Evolutionary conservation across 2,113 vertebrate species (phyloP), one percentile per base, ranked within the genome.

Genomic region (Rana temporaria): DNA sequence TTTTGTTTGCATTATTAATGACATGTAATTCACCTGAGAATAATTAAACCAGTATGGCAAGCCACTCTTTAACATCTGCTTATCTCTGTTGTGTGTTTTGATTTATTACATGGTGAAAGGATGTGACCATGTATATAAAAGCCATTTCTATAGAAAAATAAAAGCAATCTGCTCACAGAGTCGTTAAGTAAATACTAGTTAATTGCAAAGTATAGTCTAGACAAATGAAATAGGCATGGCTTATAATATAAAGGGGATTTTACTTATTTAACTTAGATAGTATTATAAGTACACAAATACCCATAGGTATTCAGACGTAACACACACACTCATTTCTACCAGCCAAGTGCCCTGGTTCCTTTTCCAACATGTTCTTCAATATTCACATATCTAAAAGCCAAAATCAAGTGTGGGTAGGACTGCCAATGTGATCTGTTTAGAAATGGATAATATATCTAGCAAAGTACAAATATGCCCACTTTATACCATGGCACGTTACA

Each of bases 1-100:
- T 76, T 83, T 76, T 22, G 15, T 83, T 83, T 83, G 71, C 72
- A 83, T 83, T 83, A 76, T 83, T 83, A 83, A 83, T 83, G 64
- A 68, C 53, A 48, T 12, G 26, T 17, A 66, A 24, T 52, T 24
- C 81, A 68, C 72, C 71, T 67, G 63, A 75, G 72, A 76, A 83
- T 76, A 76, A 75, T 68, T 75, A 68, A 60, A 59, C 22, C 9
- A 17, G 53, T 17, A 60, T 60, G 56, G 48, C 63, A 68, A 52
- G 71, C 62, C 72, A 30, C 26, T n/a, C 15, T 68, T 48, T 67
- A 76, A 60, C 71, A 83, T 75, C 53, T 57, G 72, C 19, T 62
- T 57, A 76, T 76, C 71, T 76, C 53, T 59, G 30, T 52, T 75
- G 55, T 68, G 30, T 76, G 17, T 83, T 68, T 76, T 83, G 81